Percentiles rank a stretch among this genome's conserved stretches.
Evolutionary conservation across 2,113 vertebrate genomes (phyloP).

Genomic region (Spizaetus ornatus): DNA sequence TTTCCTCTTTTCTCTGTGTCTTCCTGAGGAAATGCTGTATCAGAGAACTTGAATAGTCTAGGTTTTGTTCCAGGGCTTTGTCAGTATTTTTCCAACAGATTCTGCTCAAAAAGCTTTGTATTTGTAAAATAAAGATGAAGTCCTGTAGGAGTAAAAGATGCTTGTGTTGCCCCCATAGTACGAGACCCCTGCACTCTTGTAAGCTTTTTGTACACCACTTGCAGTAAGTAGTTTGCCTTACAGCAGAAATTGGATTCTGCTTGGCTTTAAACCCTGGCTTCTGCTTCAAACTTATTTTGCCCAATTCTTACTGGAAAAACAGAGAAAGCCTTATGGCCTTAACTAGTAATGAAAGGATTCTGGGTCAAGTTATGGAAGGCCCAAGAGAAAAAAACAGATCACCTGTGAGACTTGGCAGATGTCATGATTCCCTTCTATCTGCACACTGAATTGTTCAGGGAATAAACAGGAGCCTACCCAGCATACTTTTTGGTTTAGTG

Average conservation of each 20-base stretch:
- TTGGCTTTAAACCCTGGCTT: background rate
- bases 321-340: background rate
- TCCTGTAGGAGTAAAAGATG: background rate
- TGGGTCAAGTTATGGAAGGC: background rate
- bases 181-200: background rate
- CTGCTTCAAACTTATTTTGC: background rate
- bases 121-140: background rate
- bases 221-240: background rate
- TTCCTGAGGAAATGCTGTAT: background rate
- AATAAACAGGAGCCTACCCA: background rate
- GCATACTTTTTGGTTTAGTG: background rate
- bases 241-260: background rate
- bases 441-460: background rate
- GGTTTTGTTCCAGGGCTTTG: background rate
- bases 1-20: background rate
- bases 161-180: background rate
- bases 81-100: background rate
- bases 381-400: background rate
- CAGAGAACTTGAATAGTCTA: background rate
- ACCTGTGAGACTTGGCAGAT: background rate
- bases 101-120: background rate
- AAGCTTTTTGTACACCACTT: background rate
- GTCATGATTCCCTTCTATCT: background rate
- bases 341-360: background rate
- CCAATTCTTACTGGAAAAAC: background rate